Percentiles rank a stretch among this genome's conserved stretches.
phyloP scores from a whole-genome alignment of 2,797 vertebrate genomes.

The Pagetopsis macropterus region DNA sequence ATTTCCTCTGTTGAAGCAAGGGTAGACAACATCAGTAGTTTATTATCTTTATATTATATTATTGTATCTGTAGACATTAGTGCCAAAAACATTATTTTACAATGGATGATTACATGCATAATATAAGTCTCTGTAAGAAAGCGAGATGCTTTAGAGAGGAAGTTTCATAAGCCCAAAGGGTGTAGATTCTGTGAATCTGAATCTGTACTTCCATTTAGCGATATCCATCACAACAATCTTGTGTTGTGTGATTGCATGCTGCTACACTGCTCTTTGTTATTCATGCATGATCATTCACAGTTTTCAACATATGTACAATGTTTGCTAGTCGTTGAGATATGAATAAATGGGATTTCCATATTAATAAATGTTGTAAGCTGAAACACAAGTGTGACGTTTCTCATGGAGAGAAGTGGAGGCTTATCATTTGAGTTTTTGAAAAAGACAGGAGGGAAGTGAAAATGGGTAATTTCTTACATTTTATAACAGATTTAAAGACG shows the following conservation, averaged over 20 bases:
- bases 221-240: conserved; percentile 19
- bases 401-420: not conserved
- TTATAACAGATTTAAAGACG: not conserved
- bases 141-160: conserved; percentile 9
- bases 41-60: conserved; percentile 12
- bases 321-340: conserved; percentile 10
- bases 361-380: conserved; percentile 10
- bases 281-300: not conserved
- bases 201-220: conserved; percentile 13
- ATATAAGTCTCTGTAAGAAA: conserved; percentile 13
- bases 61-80: conserved; percentile 34
- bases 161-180: conserved; percentile 28
- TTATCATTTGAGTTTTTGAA: not conserved
- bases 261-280: conserved; percentile 35
- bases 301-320: conserved; percentile 14
- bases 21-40: conserved; percentile 31
- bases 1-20: conserved; percentile 66
- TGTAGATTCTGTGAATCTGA: conserved; percentile 11
- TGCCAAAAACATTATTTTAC: conserved; percentile 32
- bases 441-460: not conserved
- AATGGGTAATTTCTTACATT: not conserved
- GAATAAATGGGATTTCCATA: conserved; percentile 17
- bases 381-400: not conserved
- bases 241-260: conserved; percentile 12
- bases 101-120: conserved; percentile 48